These are phyloP conservation scores for Saccopteryx bilineata DNA, from an alignment of 2,113 vertebrate species.

Conservation along the genomic window DNA sequence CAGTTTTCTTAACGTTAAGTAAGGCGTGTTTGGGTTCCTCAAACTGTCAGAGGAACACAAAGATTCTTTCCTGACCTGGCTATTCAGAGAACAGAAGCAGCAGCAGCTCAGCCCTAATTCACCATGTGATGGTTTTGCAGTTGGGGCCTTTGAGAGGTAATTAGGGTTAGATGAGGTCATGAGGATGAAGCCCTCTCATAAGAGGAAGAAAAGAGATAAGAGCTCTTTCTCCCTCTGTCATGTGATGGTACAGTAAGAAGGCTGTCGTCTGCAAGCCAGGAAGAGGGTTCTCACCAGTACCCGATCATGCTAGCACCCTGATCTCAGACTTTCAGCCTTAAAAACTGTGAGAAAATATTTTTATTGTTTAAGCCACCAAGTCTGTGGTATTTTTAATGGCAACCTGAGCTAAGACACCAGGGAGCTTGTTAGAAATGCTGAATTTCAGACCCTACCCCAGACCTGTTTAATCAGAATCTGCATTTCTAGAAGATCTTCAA, in stretches of 20 bases:
- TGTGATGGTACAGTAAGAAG: neutral
- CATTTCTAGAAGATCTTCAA: neutral
- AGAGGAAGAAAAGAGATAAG: neutral
- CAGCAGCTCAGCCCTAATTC: neutral
- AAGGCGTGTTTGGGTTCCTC: neutral
- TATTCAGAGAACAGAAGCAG: neutral
- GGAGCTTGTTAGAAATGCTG: neutral
- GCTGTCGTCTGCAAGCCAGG: neutral
- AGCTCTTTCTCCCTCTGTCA: neutral
- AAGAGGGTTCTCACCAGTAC: neutral
- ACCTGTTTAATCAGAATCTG: neutral
- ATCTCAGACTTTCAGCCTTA: neutral
- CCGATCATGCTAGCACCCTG: neutral
- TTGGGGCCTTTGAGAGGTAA: neutral
- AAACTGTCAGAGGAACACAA: neutral
- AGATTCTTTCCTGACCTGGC: neutral
- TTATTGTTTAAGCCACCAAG: neutral
- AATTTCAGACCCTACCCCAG: neutral
- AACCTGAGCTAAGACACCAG: neutral
- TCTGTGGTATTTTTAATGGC: neutral
- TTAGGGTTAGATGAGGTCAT: neutral
- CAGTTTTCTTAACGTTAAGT: neutral
- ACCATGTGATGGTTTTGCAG: neutral
- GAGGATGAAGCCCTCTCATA: neutral
- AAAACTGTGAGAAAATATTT: neutral